Evolutionary conservation across 2,113 vertebrate genomes (phyloP).

Genomic region (Gadus macrocephalus): DNA sequence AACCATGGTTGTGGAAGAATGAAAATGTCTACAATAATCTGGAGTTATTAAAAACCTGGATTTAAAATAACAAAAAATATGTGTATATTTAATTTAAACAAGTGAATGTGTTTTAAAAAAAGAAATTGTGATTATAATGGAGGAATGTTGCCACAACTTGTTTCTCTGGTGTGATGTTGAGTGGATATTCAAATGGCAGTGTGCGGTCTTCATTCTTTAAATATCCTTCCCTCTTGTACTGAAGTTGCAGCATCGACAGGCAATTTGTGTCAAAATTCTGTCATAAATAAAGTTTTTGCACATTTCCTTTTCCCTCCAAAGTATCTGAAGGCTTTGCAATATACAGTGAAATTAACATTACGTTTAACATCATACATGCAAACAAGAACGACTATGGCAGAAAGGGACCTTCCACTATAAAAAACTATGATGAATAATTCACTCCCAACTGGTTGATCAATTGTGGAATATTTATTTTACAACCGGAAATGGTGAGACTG

Average conservation of each 20-base stretch:
- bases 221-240: slow-evolving; percentile 21
- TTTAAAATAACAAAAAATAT: background rate
- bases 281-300: slow-evolving; percentile 63
- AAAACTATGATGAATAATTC: slow-evolving; percentile 17
- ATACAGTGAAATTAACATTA: background rate
- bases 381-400: too few relatives aligned
- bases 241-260: slow-evolving; percentile 42
- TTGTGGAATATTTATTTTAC: slow-evolving; percentile 46
- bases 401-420: too few relatives aligned
- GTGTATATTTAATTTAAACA: slow-evolving; percentile 12
- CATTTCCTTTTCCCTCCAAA: slow-evolving; percentile 27
- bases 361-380: background rate
- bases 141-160: slow-evolving; percentile 13
- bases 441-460: slow-evolving; percentile 17
- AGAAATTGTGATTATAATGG: background rate
- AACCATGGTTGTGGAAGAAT: slow-evolving; percentile 17
- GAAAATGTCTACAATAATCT: slow-evolving; percentile 19
- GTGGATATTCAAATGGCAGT: slow-evolving; percentile 19
- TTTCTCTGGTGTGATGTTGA: slow-evolving; percentile 28
- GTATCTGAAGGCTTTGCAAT: slow-evolving; percentile 3
- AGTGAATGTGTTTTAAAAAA: slow-evolving; percentile 10
- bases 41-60: slow-evolving; percentile 16
- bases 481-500: slow-evolving; percentile 35
- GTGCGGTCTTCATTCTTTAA: slow-evolving; percentile 24
- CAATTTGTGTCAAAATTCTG: slow-evolving; percentile 43